Evolutionary conservation across 1,140 invertebrate species (phyloP).

Genomic region (Oryzaephilus surinamensis): DNA sequence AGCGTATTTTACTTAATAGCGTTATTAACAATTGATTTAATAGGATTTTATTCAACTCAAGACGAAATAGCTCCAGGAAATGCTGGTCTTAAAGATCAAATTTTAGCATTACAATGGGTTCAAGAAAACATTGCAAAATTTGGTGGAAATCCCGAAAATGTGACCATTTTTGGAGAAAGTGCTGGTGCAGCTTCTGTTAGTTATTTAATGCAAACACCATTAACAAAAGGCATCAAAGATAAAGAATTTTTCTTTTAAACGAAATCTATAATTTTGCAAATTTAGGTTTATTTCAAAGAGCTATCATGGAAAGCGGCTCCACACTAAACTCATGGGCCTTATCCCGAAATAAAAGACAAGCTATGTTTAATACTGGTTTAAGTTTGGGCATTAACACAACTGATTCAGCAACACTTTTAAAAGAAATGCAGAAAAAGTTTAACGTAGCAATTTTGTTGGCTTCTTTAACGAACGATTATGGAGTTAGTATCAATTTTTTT

Average conservation of each 20-base stretch:
- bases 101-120: conserved; percentile 46
- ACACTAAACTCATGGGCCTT: conserved; percentile 89
- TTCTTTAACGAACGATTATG: no score
- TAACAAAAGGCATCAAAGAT: conserved; percentile 15
- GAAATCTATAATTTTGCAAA: no score
- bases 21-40: not conserved
- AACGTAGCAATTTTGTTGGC: no score
- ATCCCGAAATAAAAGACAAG: no score
- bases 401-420: no score
- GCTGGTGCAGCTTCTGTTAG: conserved; percentile 16
- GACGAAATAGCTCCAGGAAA: conserved; percentile 34
- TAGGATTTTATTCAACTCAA: conserved; percentile 19
- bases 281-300: conserved; percentile 83
- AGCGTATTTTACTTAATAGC: not conserved
- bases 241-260: not conserved
- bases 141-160: conserved; percentile 21
- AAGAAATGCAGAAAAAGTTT: no score
- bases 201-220: conserved; percentile 11
- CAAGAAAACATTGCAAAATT: conserved; percentile 29
- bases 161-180: conserved; percentile 19
- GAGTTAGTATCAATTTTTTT: no score
- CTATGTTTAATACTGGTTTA: no score
- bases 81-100: conserved; percentile 38
- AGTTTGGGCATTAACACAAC: no score
- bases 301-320: conserved; percentile 84